phyloP scores from a whole-genome alignment of 2,113 vertebrate genomes.

The Chitala chitala region DNA sequence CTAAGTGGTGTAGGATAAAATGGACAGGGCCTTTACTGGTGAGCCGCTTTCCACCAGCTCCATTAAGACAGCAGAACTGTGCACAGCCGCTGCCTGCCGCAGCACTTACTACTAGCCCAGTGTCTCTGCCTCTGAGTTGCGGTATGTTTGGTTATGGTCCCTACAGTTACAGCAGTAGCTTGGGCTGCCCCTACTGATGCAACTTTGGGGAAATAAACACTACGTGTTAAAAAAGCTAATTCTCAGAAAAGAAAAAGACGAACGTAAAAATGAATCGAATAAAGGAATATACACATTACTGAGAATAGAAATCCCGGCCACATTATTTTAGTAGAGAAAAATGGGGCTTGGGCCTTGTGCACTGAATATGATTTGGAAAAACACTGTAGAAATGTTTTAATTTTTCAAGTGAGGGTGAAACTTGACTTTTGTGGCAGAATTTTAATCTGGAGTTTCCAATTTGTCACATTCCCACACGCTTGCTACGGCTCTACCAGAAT shows the following conservation, averaged over 20 bases:
- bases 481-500: too few relatives aligned
- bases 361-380: neutral
- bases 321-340: neutral
- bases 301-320: neutral
- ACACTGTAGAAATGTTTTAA: neutral
- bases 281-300: neutral
- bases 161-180: conserved; percentile 19
- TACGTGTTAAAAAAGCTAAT: conserved; percentile 4
- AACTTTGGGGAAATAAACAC: conserved; percentile 22
- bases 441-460: conserved; percentile 60
- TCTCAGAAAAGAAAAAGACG: neutral
- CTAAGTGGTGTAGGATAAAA: neutral
- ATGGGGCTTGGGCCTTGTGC: neutral
- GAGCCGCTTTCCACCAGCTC: neutral
- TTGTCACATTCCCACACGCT: conserved; percentile 53
- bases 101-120: neutral
- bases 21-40: neutral
- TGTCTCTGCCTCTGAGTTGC: neutral
- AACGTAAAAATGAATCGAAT: neutral
- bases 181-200: neutral
- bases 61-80: neutral
- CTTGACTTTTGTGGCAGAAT: conserved; percentile 14
- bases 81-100: neutral
- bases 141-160: conserved; percentile 18
- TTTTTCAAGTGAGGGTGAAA: conserved; percentile 3